Base-by-base conservation (phyloP, 2,797 vertebrate species). In the Cirrhinus molitorella region DNA sequence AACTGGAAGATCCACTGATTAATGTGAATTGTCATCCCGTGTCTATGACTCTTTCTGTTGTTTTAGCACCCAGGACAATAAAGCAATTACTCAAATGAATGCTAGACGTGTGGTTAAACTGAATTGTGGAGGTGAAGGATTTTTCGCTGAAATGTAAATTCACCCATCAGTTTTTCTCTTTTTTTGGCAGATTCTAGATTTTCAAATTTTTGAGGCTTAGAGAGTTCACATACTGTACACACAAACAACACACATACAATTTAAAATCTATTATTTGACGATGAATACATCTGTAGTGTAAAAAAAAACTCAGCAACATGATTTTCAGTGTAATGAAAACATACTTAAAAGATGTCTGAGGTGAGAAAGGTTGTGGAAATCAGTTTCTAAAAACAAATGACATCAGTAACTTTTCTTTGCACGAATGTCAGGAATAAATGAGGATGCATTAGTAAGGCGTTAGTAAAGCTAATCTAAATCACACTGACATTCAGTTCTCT, bases 131-230 rank as follows among this genome's bases (percentile, higher is more conserved):
- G 21, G 0, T 1, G 4, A 71, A 4, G 45, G 23, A 17, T 51
- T 23, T 57, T 40, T 21, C 1, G 1, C 5, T 77, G 17, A 40
- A n/a, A 75, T 16, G 34, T 63, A 28, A 57, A 51, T 59, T 49
- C 19, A 23, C 71, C 37, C n/a, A 11, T 77, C 5, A 14, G 9
- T 31, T 75, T 45, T 28, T 61, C 53, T 37, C 34, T 65, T 66
- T 74, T 84, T 91, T 91, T 90, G 89, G 89, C 88, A 89, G 83
- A 84, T 88, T 75, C 74, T 88, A 82, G 13, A n/a, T 81, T 31
- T 87, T 85, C 80, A 73, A 79, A 84, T 82, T 70, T 80, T 89
- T 85, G 73, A 90, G 86, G 85, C 83, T 81, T 88, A 66, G 81
- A 57, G 14, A 66, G 59, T 63, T 84, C 31, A 77, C 28, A 19